These are phyloP conservation scores for Encarsia formosa DNA, from an alignment of 2,888 invertebrate genomes.

Conservation along the genomic window DNA sequence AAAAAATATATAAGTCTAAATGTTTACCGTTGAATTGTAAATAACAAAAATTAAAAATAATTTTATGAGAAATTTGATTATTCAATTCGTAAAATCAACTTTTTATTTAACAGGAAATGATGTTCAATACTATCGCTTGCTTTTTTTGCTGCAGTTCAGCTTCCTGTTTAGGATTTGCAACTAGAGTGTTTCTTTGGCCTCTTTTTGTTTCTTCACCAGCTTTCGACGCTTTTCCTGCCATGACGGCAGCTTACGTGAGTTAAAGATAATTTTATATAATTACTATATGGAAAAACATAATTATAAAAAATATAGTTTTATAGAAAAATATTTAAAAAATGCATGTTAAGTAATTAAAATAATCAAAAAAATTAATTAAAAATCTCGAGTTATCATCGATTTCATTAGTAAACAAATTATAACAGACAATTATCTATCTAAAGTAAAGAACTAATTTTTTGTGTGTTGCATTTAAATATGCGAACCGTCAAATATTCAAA, in stretches of 20 bases:
- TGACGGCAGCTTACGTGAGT: conserved; percentile 84
- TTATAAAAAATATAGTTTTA: neutral
- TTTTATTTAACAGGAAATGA: conserved; percentile 62
- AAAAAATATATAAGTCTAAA: too few relatives aligned
- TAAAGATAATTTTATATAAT: neutral
- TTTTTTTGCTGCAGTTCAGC: conserved; percentile 76
- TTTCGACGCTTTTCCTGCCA: conserved; percentile 77
- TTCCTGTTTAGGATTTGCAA: conserved; percentile 74
- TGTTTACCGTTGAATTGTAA: too few relatives aligned
- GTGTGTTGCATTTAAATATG: too few relatives aligned
- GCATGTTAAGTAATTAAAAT: too few relatives aligned
- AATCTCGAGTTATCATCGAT: too few relatives aligned
- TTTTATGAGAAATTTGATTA: too few relatives aligned
- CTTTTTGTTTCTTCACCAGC: conserved; percentile 72
- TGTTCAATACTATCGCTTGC: conserved; percentile 74
- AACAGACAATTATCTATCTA: too few relatives aligned
- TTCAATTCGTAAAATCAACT: neutral
- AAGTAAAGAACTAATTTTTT: too few relatives aligned
- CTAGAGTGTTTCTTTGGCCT: conserved; percentile 72
- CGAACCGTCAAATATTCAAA: too few relatives aligned
- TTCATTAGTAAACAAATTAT: too few relatives aligned
- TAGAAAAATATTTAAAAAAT: neutral
- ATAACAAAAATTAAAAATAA: too few relatives aligned
- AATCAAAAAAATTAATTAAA: too few relatives aligned
- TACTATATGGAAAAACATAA: neutral